phyloP scores from a whole-genome alignment of 2,888 invertebrate genomes.

The Leptopilina drosophilae region DNA sequence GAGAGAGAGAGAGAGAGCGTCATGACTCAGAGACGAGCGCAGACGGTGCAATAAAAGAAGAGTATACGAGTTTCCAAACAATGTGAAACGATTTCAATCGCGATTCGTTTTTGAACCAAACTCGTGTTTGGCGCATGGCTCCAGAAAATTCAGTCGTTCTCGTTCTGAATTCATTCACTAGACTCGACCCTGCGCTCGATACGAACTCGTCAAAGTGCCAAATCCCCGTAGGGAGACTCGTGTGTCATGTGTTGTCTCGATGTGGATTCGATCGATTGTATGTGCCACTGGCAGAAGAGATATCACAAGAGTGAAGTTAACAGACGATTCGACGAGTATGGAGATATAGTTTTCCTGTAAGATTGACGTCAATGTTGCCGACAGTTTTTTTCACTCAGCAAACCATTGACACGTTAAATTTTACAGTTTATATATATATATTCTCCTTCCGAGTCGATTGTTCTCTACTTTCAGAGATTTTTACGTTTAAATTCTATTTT shows the following conservation, averaged over 20 bases:
- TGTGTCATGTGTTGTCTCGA: slow-evolving; percentile 40
- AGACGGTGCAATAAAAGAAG: slow-evolving; percentile 57
- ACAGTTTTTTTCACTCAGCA: slow-evolving; percentile 35
- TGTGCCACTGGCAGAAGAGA: slow-evolving; percentile 37
- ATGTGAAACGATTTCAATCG: slow-evolving; percentile 63
- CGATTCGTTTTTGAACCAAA: slow-evolving; percentile 44
- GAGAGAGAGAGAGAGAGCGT: background rate
- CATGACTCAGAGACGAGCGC: slow-evolving; percentile 46
- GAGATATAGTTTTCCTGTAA: slow-evolving; percentile 20
- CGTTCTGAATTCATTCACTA: slow-evolving; percentile 46
- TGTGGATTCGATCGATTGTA: slow-evolving; percentile 38
- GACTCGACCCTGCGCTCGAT: slow-evolving; percentile 11
- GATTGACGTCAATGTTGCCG: slow-evolving; percentile 30
- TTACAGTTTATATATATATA: background rate
- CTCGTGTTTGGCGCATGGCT: slow-evolving; percentile 22
- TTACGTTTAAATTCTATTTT: background rate
- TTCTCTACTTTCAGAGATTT: background rate
- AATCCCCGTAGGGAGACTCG: slow-evolving; percentile 45
- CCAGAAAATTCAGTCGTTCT: slow-evolving; percentile 42
- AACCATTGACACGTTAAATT: slow-evolving; percentile 16
- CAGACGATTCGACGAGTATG: slow-evolving; percentile 38
- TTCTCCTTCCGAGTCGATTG: slow-evolving; percentile 10
- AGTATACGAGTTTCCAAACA: slow-evolving; percentile 54
- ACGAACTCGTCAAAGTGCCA: slow-evolving; percentile 55
- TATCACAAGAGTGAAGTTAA: slow-evolving; percentile 36